Conservation (phyloP, 1,140 invertebrate species). For the Temnothorax curvispinosus region DNA sequence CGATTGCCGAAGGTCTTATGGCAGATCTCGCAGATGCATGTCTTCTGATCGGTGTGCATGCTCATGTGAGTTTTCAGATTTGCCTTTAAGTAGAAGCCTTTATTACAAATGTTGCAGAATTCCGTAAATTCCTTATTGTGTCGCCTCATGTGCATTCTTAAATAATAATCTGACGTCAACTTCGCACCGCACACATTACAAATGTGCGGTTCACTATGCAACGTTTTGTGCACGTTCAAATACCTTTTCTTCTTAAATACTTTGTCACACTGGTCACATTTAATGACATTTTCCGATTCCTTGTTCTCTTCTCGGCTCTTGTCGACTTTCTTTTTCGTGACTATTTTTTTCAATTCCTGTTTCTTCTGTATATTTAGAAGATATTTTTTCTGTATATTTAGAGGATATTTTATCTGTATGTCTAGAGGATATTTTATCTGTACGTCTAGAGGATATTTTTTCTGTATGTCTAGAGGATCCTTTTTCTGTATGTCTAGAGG, state of each 20-base stretch:
- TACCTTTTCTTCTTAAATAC: conserved; percentile 79
- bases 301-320: conserved; percentile 82
- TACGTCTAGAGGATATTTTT: background rate
- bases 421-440: background rate
- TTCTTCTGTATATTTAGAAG: background rate
- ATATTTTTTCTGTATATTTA: background rate
- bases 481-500: background rate
- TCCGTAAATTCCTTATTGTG: conserved; percentile 80
- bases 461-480: background rate
- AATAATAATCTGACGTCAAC: conserved; percentile 73
- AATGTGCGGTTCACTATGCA: conserved; percentile 71
- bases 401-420: background rate
- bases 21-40: conserved; percentile 84
- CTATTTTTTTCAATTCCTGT: conserved; percentile 84
- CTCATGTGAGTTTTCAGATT: conserved; percentile 77
- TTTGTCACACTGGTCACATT: conserved; percentile 82
- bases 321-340: background rate
- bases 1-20: conserved; percentile 83
- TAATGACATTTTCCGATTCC: conserved; percentile 91
- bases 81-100: conserved; percentile 90
- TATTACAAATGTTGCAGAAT: conserved; percentile 89
- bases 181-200: conserved; percentile 80
- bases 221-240: conserved; percentile 73
- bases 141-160: conserved; percentile 77
- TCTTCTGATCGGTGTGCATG: conserved; percentile 74